Conservation (phyloP, 2,113 vertebrate species). For the Oxyura jamaicensis region DNA sequence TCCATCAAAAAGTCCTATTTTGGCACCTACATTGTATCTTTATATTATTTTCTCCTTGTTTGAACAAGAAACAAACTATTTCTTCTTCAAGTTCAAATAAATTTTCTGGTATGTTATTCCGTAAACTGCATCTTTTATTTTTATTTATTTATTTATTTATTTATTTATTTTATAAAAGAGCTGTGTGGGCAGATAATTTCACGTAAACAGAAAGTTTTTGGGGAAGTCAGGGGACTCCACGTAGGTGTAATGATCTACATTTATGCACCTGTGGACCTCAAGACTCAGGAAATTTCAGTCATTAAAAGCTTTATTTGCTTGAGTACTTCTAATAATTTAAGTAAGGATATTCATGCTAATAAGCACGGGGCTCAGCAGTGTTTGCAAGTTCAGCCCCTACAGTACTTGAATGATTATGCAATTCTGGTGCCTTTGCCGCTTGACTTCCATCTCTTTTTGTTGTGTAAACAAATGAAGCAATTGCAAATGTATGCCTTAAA, state of each 20-base stretch:
- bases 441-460: not conserved
- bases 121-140: conserved; percentile 27
- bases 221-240: conserved; percentile 38
- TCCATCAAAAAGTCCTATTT: not conserved
- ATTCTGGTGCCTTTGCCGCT: not conserved
- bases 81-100: not conserved
- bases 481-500: not conserved
- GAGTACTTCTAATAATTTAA: conserved; percentile 34
- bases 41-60: not conserved
- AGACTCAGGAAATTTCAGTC: conserved; percentile 21
- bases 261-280: conserved; percentile 51
- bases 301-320: conserved; percentile 29
- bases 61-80: not conserved
- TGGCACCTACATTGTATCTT: not conserved
- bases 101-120: not conserved
- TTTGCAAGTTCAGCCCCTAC: not conserved
- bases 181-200: conserved; percentile 38
- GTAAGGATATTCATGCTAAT: not conserved
- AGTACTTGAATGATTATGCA: not conserved
- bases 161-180: conserved; percentile 1
- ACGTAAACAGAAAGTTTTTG: conserved; percentile 22
- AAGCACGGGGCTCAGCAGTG: not conserved
- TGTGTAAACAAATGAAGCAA: not conserved
- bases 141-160: not conserved
- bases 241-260: conserved; percentile 35